phyloP scores from a whole-genome alignment of 2,113 vertebrate genomes.

The Bos javanicus region DNA sequence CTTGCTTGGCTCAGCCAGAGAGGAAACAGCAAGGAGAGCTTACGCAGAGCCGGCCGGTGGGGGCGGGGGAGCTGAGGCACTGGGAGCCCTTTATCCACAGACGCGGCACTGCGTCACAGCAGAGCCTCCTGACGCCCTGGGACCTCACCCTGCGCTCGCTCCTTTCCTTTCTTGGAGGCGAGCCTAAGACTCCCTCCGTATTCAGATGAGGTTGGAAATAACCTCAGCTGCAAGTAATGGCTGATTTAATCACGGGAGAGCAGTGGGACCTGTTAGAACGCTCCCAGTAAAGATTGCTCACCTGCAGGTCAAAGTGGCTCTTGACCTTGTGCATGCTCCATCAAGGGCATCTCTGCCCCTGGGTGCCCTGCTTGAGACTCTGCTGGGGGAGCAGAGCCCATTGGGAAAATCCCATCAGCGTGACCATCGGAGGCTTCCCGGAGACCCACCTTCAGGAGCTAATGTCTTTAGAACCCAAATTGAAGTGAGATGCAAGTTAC shows the following conservation, averaged over 20 bases:
- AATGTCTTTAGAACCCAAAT: background rate
- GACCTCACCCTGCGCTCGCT: background rate
- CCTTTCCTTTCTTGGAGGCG: background rate
- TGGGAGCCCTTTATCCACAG: background rate
- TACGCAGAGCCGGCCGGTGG: background rate
- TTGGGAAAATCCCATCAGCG: background rate
- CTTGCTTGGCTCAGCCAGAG: background rate
- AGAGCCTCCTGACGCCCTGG: background rate
- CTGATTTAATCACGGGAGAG: background rate
- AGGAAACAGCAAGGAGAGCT: background rate
- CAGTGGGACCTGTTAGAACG: background rate
- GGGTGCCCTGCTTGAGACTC: background rate
- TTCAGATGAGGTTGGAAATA: background rate
- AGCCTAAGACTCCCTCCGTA: background rate
- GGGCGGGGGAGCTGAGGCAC: background rate
- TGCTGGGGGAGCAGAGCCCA: background rate
- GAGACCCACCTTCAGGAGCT: background rate
- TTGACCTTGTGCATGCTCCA: background rate
- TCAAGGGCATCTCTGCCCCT: background rate
- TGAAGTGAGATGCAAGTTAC: background rate
- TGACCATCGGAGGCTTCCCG: background rate
- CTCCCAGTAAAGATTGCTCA: accelerated
- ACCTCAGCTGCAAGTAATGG: background rate
- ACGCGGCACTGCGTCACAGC: background rate
- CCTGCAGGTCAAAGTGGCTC: background rate